phyloP scores from a whole-genome alignment of 2,797 vertebrate species.

The Lagocephalus sceleratus region DNA sequence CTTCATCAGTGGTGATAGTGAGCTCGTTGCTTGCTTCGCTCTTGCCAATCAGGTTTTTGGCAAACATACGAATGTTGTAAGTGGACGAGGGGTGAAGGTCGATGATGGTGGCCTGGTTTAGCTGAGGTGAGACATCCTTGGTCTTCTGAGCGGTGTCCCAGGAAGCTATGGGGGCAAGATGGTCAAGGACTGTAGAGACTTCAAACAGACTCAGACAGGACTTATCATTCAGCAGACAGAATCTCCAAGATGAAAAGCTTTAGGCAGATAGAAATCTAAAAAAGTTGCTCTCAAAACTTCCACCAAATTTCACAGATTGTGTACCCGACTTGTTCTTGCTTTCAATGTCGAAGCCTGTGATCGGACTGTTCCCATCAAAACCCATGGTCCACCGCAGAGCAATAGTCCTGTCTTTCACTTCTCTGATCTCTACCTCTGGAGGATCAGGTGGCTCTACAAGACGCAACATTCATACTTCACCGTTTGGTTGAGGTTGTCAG shows the following conservation, averaged over 20 bases:
- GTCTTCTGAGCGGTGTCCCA: constrained; percentile 99
- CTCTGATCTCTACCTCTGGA: constrained; percentile 95
- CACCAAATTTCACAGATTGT: not conserved
- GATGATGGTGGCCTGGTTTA: constrained; percentile 99
- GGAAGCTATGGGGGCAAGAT: constrained; percentile 77
- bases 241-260: not conserved
- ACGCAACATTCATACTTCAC: constrained; percentile 1
- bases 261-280: not conserved
- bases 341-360: constrained; percentile 96
- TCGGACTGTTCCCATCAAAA: constrained; percentile 96
- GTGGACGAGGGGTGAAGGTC: constrained; percentile 97
- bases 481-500: not conserved
- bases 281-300: not conserved
- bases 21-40: constrained; percentile 98
- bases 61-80: constrained; percentile 98
- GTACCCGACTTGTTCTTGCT: constrained; percentile 98
- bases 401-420: constrained; percentile 93
- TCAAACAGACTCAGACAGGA: constrained; percentile 36
- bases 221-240: constrained; percentile 19
- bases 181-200: not conserved
- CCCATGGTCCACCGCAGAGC: constrained; percentile 98
- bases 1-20: constrained; percentile 96
- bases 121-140: constrained; percentile 96
- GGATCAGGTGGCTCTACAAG: constrained; percentile 91
- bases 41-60: constrained; percentile 97